These are phyloP conservation scores for Serinus canaria DNA, from an alignment of 2,113 vertebrate species.

Conservation along the genomic window DNA sequence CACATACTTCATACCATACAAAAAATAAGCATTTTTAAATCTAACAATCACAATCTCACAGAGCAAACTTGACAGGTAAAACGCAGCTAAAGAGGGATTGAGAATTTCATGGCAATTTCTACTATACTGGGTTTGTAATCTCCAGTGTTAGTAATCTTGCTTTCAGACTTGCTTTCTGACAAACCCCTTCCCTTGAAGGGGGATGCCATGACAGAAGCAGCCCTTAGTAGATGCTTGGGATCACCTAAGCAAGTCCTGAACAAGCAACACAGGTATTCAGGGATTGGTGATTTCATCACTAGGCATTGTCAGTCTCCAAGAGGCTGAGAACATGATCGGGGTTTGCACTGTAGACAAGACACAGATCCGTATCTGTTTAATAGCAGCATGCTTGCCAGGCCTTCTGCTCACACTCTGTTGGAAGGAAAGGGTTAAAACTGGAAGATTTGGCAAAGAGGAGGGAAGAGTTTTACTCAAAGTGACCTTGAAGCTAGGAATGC, in stretches of 20 bases:
- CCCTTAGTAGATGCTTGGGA: neutral
- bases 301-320: neutral
- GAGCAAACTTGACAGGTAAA: neutral
- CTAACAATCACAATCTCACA: neutral
- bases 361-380: neutral
- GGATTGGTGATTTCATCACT: neutral
- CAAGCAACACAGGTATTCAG: neutral
- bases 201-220: neutral
- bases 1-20: neutral
- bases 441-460: neutral
- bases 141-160: neutral
- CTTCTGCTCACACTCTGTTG: neutral
- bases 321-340: neutral
- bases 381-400: rapidly evolving
- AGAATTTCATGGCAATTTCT: neutral
- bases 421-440: neutral
- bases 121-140: neutral
- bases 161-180: neutral
- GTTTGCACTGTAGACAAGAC: neutral
- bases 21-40: neutral
- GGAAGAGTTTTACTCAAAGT: neutral
- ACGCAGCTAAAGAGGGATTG: neutral
- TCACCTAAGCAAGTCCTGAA: neutral
- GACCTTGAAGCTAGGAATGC: neutral
- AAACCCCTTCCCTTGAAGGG: neutral